Base-by-base conservation (phyloP, 2,888 invertebrate genomes). In the Stenoptilia bipunctidactyla region DNA sequence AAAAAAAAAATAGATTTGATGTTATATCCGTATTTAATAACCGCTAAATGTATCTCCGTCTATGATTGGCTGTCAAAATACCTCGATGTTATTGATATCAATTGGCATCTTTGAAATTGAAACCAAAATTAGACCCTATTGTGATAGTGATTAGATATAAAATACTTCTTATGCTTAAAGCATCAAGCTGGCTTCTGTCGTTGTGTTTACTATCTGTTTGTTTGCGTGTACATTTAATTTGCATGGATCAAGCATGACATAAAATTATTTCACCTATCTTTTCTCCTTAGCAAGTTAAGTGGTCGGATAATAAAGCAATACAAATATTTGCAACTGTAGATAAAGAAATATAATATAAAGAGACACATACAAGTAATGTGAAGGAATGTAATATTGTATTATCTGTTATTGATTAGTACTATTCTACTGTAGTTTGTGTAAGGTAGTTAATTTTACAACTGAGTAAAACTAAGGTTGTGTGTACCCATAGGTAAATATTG, bases 201-300 rank as follows among this genome's bases (percentile, higher is more conserved):
- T 79, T 79, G 70, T 77, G 70, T 79, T 74, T 56, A 58, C 64
- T 73, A 62, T 68, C 56, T 60, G 69, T 75, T 82, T 71, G 73
- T 82, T 82, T 82, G 80, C 77, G 74, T 73, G 71, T 76, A 61
- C 70, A 57, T 75, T 76, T 83, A 67, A 80, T 83, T 83, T 82
- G 83, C 83, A 83, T 83, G 82, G 47, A 67, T 66, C 71, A 58
- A 70, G 83, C 82, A 83, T 83, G 83, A 58, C 63, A 64, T 71
- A 66, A 68, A 60, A 63, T 68, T 70, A 60, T 60, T 59, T 68
- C 62, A 66, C 50, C 61, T 59, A 60, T 67, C 65, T 65, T 58
- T 63, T 61, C 68, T 66, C 59, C 64, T 63, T 63, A 59, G 64
- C 8, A 14, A 12, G 4, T 64, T 56, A 53, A 51, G 56, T 50